Conservation (phyloP, 2,888 invertebrate genomes). For the Oxycera nigricornis region DNA sequence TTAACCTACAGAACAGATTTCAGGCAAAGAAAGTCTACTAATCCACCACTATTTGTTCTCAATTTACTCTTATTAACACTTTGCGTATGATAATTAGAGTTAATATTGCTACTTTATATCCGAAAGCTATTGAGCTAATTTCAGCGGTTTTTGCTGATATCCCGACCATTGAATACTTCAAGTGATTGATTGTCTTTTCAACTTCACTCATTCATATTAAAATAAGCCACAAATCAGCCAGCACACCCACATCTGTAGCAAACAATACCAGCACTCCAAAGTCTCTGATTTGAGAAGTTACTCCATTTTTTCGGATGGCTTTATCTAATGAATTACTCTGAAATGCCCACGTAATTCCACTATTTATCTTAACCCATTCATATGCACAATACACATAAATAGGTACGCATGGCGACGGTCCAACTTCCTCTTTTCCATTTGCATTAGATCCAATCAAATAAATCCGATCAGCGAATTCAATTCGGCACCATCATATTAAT, state of each 20-base stretch:
- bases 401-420: not conserved
- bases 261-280: not conserved
- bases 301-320: not conserved
- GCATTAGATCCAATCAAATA: constrained; percentile 3
- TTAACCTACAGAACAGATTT: no score
- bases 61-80: no score
- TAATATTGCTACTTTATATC: no score
- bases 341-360: not conserved
- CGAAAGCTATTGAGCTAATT: no score
- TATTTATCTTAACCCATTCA: not conserved
- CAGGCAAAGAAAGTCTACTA: no score
- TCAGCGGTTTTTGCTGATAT: no score
- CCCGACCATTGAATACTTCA: no score
- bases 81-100: no score
- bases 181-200: not conserved
- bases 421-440: constrained; percentile 1
- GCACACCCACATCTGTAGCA: not conserved
- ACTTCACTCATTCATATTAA: not conserved
- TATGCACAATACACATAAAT: not conserved
- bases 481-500: constrained; percentile 5
- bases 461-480: not conserved
- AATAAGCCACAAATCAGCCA: not conserved
- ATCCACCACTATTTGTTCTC: no score
- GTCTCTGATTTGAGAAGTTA: constrained; percentile 3
- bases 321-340: not conserved